phyloP scores from a whole-genome alignment of 1,140 invertebrate genomes.

The Cydia fagiglandana region DNA sequence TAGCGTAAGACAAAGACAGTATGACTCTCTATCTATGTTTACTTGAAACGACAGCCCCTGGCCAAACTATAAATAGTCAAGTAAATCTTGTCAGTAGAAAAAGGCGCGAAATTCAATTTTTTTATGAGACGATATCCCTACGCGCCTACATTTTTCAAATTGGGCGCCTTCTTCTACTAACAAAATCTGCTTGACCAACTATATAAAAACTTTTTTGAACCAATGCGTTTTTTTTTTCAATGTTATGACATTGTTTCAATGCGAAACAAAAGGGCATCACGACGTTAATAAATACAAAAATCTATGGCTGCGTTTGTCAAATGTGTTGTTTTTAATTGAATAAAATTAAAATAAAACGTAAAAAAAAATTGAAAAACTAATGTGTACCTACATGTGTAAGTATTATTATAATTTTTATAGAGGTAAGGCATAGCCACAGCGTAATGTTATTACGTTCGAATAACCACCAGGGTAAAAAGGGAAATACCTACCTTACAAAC shows the following conservation, averaged over 20 bases:
- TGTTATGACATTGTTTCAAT: constrained; percentile 32
- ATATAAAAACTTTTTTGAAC: neutral
- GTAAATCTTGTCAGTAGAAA: too few species aligned
- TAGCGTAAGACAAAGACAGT: too few species aligned
- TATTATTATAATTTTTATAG: neutral
- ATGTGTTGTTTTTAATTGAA: neutral
- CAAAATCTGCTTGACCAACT: too few species aligned
- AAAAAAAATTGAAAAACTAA: constrained; percentile 15
- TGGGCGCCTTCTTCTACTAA: too few species aligned
- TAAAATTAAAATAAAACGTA: neutral
- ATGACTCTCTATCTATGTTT: too few species aligned
- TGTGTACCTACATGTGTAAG: neutral
- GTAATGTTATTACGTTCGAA: neutral
- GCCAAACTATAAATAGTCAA: neutral
- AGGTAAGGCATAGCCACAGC: too few species aligned
- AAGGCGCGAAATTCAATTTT: too few species aligned
- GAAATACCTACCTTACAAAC: too few species aligned
- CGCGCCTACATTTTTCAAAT: too few species aligned
- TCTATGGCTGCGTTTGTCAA: neutral
- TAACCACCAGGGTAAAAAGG: too few species aligned
- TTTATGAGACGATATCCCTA: too few species aligned
- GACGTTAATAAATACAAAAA: neutral
- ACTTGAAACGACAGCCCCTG: too few species aligned
- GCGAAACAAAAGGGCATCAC: neutral
- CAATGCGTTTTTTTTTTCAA: constrained; percentile 10